Evolutionary conservation across 2,113 vertebrate species (phyloP), one percentile per base, ranked within the genome.

Genomic region (Oryzias melastigma): DNA sequence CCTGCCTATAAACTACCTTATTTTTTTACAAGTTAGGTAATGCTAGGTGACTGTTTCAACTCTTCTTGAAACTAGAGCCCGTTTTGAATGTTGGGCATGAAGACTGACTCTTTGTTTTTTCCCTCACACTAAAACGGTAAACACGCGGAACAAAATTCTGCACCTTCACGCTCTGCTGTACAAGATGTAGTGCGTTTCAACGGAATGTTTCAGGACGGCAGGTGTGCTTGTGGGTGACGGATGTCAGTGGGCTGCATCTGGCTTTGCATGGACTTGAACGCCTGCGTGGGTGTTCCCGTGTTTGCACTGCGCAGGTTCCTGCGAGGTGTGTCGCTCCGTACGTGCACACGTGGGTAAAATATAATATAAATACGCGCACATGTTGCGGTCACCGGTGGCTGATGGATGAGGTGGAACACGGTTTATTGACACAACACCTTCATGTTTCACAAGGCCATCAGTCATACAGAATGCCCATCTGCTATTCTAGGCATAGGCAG

Each of bases 351-450:
- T 52, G 56, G 47, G 52, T 20, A 59, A 68, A 58, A 54, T 52
- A 58, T 49, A 60, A 68, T 27, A 67, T 78, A 68, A 71, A 86
- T 78, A 68, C 63, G 67, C 68, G 78, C 81, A 84, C 82, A 78
- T 83, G 75, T 71, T 78, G 58, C 82, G 68, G 83, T 87, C 87
- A 84, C 63, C 46, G 45, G 61, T 0, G 8, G 42, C 55, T 91
- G 86, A 90, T 85, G 71, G 78, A 91, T 88, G 80, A 70, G 57
- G 70, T 72, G 70, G 75, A 88, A 86, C 81, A 66, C 59, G 22
- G 73, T 88, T 89, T 90, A 90, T 87, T 89, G 89, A 89, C 85
- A 90, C 81, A 83, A 89, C 85, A 87, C 85, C 86, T 88, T 89
- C 73, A 82, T 81, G 82, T 90, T 88, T 89, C 88, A 83, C 80